Percentiles rank a stretch among this genome's conserved stretches.
phyloP scores from a whole-genome alignment of 2,797 vertebrate genomes.

The Vireo griseus region DNA sequence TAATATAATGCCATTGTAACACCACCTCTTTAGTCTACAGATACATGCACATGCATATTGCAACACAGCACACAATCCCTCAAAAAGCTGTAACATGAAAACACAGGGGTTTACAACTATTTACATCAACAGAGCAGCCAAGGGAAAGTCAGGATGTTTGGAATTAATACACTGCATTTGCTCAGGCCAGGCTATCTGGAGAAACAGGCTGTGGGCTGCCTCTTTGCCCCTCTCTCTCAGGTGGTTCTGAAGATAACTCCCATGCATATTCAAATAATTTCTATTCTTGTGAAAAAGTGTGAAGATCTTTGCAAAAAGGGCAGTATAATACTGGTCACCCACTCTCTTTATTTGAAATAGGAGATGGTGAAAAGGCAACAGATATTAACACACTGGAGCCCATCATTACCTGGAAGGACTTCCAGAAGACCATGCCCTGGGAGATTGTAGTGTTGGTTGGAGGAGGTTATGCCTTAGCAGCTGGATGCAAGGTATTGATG shows the following conservation, averaged over 20 bases:
- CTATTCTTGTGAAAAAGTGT: neutral
- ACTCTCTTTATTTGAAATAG: conserved; percentile 39
- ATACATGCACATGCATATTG: accelerated
- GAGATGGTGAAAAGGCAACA: conserved; percentile 46
- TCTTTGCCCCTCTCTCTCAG: neutral
- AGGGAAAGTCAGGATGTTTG: neutral
- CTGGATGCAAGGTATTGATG: conserved; percentile 89
- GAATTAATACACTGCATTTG: neutral
- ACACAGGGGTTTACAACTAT: neutral
- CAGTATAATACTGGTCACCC: neutral
- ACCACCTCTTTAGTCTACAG: neutral
- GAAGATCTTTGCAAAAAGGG: neutral
- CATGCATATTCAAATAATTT: neutral
- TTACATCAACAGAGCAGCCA: neutral
- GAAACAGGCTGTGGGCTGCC: accelerated
- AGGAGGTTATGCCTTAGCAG: conserved; percentile 94
- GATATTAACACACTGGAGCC: conserved; percentile 75
- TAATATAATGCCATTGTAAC: neutral
- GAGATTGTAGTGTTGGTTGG: conserved; percentile 97
- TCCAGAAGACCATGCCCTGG: conserved; percentile 98
- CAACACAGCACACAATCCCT: neutral
- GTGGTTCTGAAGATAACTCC: neutral
- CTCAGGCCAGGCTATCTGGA: neutral
- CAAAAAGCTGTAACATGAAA: neutral
- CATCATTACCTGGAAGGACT: conserved; percentile 98